A percentile compares a stretch with the other conserved stretches of the same genome.
Evolutionary conservation across 2,888 invertebrate genomes (phyloP).

Genomic region (Drosophila kokeensis): DNA sequence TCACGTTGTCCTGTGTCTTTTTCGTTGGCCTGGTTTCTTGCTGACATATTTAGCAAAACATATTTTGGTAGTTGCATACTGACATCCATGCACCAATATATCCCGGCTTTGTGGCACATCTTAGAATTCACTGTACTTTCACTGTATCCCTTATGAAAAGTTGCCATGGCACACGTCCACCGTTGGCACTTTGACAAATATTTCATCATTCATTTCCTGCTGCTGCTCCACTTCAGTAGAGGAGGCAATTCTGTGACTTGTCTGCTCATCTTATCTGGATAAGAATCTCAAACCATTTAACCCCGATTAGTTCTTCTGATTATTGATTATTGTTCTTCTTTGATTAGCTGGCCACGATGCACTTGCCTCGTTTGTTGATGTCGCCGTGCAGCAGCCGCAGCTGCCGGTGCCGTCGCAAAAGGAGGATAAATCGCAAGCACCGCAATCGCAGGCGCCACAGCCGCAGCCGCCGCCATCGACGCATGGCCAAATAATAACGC

Average conservation of each 20-base stretch:
- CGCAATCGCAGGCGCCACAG: slow-evolving; percentile 54
- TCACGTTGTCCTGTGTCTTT: background rate
- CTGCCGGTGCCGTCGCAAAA: slow-evolving; percentile 92
- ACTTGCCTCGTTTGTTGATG: slow-evolving; percentile 94
- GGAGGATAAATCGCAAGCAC: slow-evolving; percentile 82
- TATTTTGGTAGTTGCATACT: background rate
- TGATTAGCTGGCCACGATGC: slow-evolving; percentile 90
- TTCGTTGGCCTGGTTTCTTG: background rate
- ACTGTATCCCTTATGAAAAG: background rate
- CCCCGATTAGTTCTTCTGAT: background rate
- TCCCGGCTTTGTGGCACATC: background rate
- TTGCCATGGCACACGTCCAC: background rate
- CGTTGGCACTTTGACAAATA: background rate
- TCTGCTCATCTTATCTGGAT: background rate
- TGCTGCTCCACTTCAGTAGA: background rate
- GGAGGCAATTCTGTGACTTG: background rate
- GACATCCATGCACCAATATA: background rate
- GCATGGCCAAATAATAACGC: slow-evolving; percentile 34
- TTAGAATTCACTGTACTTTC: background rate
- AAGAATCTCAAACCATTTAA: background rate
- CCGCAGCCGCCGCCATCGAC: slow-evolving; percentile 47
- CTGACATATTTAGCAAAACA: background rate
- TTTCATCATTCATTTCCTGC: background rate
- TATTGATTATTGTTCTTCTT: background rate
- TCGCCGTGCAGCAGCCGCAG: slow-evolving; percentile 95